Conservation (phyloP, 2,888 invertebrate species). For the Eupeodes luniger region DNA sequence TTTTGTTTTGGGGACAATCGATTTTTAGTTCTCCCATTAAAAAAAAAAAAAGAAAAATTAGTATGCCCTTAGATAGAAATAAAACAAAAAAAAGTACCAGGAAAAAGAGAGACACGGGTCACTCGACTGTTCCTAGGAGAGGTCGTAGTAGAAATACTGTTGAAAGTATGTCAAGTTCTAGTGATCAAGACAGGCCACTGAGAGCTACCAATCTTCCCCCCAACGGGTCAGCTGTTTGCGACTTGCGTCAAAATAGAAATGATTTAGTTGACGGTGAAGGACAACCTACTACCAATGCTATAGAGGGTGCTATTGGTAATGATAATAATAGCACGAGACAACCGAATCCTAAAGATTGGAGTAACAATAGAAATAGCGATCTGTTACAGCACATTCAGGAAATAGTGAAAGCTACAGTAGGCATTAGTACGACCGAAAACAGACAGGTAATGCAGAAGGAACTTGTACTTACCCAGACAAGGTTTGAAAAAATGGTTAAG, state of each 20-base stretch:
- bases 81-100: not conserved
- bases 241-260: not conserved
- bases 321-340: not conserved
- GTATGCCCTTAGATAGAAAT: not conserved
- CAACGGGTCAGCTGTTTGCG: not conserved
- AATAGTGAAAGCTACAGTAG: slow-evolving; percentile 17
- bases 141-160: not conserved
- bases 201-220: not conserved
- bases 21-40: slow-evolving; percentile 6
- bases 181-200: not conserved
- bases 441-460: slow-evolving; percentile 9
- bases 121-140: not conserved
- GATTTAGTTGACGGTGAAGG: not conserved
- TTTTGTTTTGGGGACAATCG: not conserved
- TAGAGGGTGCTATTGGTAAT: slow-evolving; percentile 1
- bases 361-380: not conserved
- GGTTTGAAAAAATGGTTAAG: slow-evolving; percentile 13
- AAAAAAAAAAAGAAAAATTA: not conserved
- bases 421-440: slow-evolving; percentile 9
- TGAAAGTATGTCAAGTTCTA: not conserved
- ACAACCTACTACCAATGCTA: not conserved
- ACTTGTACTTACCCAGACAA: not conserved
- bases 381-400: slow-evolving; percentile 20
- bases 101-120: not conserved
- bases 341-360: not conserved